These are phyloP conservation scores for Scomber japonicus DNA, from an alignment of 2,113 vertebrate species.

Conservation along the genomic window DNA sequence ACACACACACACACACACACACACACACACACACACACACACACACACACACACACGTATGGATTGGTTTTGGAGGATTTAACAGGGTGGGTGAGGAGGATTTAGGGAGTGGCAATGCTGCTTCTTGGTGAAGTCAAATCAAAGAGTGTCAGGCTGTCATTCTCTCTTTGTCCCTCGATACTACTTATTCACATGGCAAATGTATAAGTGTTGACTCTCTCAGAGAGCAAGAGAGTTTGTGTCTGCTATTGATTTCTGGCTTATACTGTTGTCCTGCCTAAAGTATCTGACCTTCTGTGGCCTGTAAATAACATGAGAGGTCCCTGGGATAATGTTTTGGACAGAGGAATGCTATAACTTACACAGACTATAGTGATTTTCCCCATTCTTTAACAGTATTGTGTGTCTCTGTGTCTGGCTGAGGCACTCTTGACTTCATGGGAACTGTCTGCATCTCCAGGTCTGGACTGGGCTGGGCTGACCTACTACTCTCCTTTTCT, in stretches of 20 bases:
- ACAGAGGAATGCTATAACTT: slow-evolving; percentile 74
- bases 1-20: slow-evolving; percentile 11
- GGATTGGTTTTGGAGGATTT: slow-evolving; percentile 54
- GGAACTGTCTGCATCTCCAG: slow-evolving; percentile 62
- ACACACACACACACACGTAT: slow-evolving; percentile 46
- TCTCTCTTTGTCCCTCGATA: slow-evolving; percentile 38
- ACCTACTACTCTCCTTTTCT: slow-evolving; percentile 49
- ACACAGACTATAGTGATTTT: slow-evolving; percentile 49
- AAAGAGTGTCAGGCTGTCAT: slow-evolving; percentile 46
- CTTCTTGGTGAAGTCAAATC: slow-evolving; percentile 54
- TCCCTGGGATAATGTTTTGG: slow-evolving; percentile 61
- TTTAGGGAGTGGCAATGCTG: slow-evolving; percentile 52
- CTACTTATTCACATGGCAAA: slow-evolving; percentile 53
- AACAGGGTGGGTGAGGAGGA: slow-evolving; percentile 31
- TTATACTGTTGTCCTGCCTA: slow-evolving; percentile 49
- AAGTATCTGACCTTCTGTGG: slow-evolving; percentile 69
- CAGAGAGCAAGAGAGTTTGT: slow-evolving; percentile 38
- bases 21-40: not conserved
- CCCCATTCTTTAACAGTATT: slow-evolving; percentile 44
- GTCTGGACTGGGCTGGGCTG: slow-evolving; percentile 31
- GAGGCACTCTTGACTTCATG: slow-evolving; percentile 63
- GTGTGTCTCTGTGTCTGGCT: slow-evolving; percentile 55
- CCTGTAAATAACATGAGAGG: slow-evolving; percentile 74
- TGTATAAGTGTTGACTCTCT: slow-evolving; percentile 68
- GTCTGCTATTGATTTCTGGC: slow-evolving; percentile 61